Evolutionary conservation across 2,113 vertebrate genomes (phyloP), one percentile per base, ranked within the genome.

Genomic region (Pollachius pollachius): DNA sequence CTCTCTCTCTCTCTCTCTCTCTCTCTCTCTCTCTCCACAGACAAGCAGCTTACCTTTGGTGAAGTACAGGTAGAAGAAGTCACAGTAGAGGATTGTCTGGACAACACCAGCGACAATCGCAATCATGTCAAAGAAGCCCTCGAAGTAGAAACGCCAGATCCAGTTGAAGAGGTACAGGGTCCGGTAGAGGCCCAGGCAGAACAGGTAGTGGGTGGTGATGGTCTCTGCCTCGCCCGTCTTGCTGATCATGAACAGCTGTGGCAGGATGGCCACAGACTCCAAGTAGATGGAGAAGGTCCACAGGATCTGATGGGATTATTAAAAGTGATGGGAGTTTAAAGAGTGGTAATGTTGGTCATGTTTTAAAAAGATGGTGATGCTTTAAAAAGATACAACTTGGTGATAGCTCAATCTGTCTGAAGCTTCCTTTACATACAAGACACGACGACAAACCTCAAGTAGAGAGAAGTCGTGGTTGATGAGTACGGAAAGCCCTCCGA

Each of bases 211-310:
- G 75, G 97, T 99, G 73, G 97, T 99, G 92, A 99, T 99, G 60
- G 97, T 99, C 91, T 99, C 97, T 0, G 97, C 97, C 91, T 99
- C 97, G 1, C 97, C 97, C 0, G 97, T 99, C 93, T 99, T 99
- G 84, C 96, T 99, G 84, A 99, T 99, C 95, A 99, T 96, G 75
- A 99, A 99, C 27, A 99, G 96, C 83, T 99, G 97, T 15, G 97
- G 97, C 37, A 99, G 94, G 87, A 99, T 99, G 37, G 97, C 96
- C 89, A 99, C 97, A 0, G 97, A 98, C 84, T 99, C 97, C 69
- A 99, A 92, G 81, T 99, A 99, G 89, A 99, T 99, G 82, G 97
- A 99, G 90, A 99, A 99, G 30, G 97, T 99, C 97, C 97, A 99
- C 71, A 99, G 89, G 85, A 99, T 99, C 97, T 99, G 80, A 61